Evolutionary conservation across 2,797 vertebrate genomes (phyloP).

Genomic region (Scarus forsteni): DNA sequence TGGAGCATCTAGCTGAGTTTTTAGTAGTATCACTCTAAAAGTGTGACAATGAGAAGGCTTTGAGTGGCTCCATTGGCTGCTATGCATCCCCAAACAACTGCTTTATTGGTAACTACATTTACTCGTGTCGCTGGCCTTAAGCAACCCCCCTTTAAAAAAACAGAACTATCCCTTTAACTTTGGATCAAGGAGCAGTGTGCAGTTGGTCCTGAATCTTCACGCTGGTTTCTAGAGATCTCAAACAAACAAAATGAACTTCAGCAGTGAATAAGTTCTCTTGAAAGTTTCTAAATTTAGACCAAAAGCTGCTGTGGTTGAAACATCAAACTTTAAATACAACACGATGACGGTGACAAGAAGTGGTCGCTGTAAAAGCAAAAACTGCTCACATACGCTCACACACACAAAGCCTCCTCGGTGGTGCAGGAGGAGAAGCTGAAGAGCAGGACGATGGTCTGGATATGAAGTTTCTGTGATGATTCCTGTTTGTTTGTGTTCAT

Average conservation of each 20-base stretch:
- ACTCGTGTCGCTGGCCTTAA: too few species aligned
- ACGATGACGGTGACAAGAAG: constrained; percentile 43
- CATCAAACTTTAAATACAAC: constrained; percentile 41
- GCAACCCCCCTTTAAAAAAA: too few species aligned
- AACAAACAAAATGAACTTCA: not conserved
- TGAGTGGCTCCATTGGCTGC: too few species aligned
- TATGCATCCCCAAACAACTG: too few species aligned
- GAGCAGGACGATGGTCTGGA: constrained; percentile 41
- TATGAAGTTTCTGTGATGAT: constrained; percentile 34
- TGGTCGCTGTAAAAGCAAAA: constrained; percentile 46
- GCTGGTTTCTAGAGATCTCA: too few species aligned
- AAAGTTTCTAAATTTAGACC: constrained; percentile 4
- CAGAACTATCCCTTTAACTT: too few species aligned
- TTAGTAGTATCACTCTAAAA: too few species aligned
- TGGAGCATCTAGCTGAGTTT: too few species aligned
- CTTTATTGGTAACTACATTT: too few species aligned
- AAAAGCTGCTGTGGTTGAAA: constrained; percentile 34
- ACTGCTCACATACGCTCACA: constrained; percentile 1
- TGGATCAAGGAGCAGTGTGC: too few species aligned
- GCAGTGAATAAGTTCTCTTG: not conserved
- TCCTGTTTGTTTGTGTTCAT: constrained; percentile 40
- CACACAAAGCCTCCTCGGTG: constrained; percentile 27
- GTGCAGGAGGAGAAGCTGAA: constrained; percentile 48
- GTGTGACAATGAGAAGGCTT: too few species aligned
- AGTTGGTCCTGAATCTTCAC: too few species aligned